phyloP scores from a whole-genome alignment of 2,888 invertebrate genomes.

The Lasioglossum vierecki region DNA sequence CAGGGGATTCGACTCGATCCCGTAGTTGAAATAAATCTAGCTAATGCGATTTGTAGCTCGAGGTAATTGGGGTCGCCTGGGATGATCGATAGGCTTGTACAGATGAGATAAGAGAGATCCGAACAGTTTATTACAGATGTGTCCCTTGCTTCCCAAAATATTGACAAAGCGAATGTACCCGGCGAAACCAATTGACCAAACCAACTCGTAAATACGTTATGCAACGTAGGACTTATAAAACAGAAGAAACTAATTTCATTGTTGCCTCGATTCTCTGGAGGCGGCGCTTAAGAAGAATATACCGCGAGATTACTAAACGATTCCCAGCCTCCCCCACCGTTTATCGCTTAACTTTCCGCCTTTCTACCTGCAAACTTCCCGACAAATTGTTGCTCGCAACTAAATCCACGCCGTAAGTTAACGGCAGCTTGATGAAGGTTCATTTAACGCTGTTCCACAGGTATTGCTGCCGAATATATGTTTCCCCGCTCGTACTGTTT shows the following conservation, averaged over 20 bases:
- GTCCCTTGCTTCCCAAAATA: not conserved
- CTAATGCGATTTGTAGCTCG: constrained; percentile 33
- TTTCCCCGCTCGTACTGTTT: not conserved
- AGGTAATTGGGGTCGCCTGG: constrained; percentile 32
- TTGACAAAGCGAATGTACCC: not conserved
- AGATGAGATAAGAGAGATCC: constrained; percentile 43
- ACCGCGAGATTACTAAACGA: constrained; percentile 41
- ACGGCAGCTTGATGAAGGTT: constrained; percentile 28
- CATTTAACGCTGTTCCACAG: constrained; percentile 40
- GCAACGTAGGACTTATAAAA: constrained; percentile 1
- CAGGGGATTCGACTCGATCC: constrained; percentile 10
- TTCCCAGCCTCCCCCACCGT: constrained; percentile 27
- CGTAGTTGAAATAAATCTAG: constrained; percentile 10
- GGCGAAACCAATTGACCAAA: not conserved
- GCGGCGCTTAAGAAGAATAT: constrained; percentile 35
- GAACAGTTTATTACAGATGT: not conserved
- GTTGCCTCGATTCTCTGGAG: not conserved
- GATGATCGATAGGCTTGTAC: constrained; percentile 61
- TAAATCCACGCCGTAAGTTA: constrained; percentile 35
- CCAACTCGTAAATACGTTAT: not conserved
- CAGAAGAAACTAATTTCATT: constrained; percentile 33
- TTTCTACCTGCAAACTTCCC: constrained; percentile 41
- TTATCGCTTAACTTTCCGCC: constrained; percentile 55
- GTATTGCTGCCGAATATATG: not conserved
- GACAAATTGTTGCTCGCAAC: constrained; percentile 45